Evolutionary conservation across 1,140 invertebrate species (phyloP).

Genomic region (Zaprionus gabonicus): DNA sequence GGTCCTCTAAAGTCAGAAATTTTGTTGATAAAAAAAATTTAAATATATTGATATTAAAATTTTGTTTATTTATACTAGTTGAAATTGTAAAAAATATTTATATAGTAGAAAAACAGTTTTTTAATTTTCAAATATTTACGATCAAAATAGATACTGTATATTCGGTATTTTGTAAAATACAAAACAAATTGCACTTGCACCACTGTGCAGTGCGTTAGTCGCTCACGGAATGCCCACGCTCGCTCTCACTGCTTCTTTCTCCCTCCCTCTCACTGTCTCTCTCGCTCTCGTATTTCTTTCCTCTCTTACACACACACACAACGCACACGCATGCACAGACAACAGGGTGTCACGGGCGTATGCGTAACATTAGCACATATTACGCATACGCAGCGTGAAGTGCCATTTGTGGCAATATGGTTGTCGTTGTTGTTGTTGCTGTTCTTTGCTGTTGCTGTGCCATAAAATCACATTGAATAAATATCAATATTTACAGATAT

Average conservation of each 20-base stretch:
- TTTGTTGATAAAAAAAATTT: too few species aligned
- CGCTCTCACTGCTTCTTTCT: not conserved
- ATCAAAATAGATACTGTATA: too few species aligned
- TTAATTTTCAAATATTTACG: too few species aligned
- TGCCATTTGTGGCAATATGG: not conserved
- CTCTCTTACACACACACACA: not conserved
- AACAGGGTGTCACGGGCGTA: constrained; percentile 37
- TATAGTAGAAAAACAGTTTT: too few species aligned
- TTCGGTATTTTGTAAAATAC: too few species aligned
- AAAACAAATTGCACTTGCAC: not conserved
- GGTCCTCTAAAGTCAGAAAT: too few species aligned
- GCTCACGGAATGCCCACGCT: not conserved
- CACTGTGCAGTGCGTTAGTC: not conserved
- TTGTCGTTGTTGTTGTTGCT: not conserved
- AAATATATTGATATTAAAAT: too few species aligned
- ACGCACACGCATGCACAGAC: not conserved
- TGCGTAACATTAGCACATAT: constrained; percentile 47
- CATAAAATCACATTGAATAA: constrained; percentile 5
- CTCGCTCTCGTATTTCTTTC: not conserved
- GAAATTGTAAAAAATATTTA: too few species aligned
- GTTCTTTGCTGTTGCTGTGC: not conserved
- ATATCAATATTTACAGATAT: constrained; percentile 7
- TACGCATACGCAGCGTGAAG: constrained; percentile 55
- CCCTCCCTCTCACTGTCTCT: not conserved
- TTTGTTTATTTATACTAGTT: too few species aligned